Evolutionary conservation across 2,888 invertebrate genomes (phyloP), one percentile per base, ranked within the genome.

Genomic region (Alloscopus bannaensis): DNA sequence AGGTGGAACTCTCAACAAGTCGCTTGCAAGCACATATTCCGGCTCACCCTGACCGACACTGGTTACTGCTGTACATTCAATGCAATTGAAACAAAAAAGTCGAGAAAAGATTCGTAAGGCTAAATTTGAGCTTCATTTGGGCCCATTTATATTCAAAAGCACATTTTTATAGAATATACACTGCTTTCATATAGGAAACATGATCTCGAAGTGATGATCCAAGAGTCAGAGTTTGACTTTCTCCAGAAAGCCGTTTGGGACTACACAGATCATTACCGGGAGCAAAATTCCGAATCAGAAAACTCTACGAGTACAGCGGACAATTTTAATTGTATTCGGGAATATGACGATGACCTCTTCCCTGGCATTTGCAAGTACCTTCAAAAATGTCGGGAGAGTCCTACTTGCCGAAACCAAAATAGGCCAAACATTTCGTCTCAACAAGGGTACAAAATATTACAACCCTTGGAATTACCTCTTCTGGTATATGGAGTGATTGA

Each of bases 51-150:
- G 3, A 85, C 85, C 6, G 85, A 85, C 50, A 80, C 83, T 0
- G 85, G 85, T 42, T 85, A 85, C 71, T 85, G 85, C 45, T 85
- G 85, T 45, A 85, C 84, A 1, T 85, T 85, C 70, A 85, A 85
- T 62, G 81, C 85, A 1, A 73, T 83, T 22, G 79, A 84, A 24
- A 82, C 85, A n/a, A 81, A 83, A 45, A 73, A 73, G 47, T 42
- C 70, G 26, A 22, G 82, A 31, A 80, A 80, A 42, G 83, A 80
- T 52, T 64, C 79, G 83, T 83, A 79, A 81, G 83, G n/a, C 4
- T n/a, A 26, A 28, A 55, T 55, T 24, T 55, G 24, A 4, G 55
- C 55, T 4, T 57, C 29, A 52, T 36, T 36, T 36, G 6, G 36
- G 13, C 13, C 13, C 13, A 13, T 6, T 36, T 6, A 13, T 36